phyloP scores from a whole-genome alignment of 1,140 invertebrate species.

The Orchestia grillus region DNA sequence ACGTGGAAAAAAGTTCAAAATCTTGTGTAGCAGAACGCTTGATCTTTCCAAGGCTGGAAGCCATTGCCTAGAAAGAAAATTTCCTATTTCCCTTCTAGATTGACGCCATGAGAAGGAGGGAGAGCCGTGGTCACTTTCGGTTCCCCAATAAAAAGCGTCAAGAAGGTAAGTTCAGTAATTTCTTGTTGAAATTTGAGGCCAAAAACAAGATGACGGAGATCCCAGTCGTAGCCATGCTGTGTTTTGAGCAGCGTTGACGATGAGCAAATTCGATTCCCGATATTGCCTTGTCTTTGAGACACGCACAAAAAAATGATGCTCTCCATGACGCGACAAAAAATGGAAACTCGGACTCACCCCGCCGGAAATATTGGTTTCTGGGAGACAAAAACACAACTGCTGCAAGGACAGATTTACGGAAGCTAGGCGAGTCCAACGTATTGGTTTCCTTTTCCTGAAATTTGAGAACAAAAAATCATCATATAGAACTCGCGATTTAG shows the following conservation, averaged over 20 bases:
- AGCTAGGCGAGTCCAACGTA: neutral
- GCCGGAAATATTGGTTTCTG: constrained; percentile 43
- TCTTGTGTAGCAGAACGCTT: neutral
- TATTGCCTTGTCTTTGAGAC: constrained; percentile 37
- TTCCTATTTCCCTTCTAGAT: neutral
- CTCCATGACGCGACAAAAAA: constrained; percentile 34
- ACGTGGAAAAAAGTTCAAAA: neutral
- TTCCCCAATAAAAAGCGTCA: neutral
- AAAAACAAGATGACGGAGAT: constrained; percentile 18
- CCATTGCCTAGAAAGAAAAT: neutral
- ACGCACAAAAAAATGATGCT: constrained; percentile 30
- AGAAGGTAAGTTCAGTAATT: neutral
- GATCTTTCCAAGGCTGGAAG: neutral
- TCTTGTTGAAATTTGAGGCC: neutral
- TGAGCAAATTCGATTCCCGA: constrained; percentile 52
- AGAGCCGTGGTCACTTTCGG: too few species aligned
- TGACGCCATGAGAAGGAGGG: neutral
- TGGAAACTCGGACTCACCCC: neutral
- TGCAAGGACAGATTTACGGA: neutral
- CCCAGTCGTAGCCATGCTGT: constrained; percentile 32
- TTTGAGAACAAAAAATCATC: neutral
- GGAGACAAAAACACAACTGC: constrained; percentile 28
- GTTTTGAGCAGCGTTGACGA: constrained; percentile 19
- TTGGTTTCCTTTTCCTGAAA: neutral
- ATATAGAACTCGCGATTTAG: neutral